Evolutionary conservation across 2,113 vertebrate genomes (phyloP).

Genomic region (Xiphorhynchus elegans): DNA sequence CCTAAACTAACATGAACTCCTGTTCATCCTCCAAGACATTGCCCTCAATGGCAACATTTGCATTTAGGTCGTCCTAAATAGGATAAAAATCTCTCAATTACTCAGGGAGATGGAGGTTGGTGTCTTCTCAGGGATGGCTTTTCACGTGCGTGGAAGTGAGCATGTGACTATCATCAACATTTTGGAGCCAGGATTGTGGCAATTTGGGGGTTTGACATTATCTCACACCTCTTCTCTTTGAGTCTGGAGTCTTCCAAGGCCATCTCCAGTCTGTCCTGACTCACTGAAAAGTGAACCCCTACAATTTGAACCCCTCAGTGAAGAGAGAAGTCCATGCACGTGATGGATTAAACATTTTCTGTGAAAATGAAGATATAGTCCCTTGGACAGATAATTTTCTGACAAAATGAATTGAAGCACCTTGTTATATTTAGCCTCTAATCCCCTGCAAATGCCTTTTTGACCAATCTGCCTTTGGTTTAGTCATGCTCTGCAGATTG

Average conservation of each 20-base stretch:
- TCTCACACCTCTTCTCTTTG: not conserved
- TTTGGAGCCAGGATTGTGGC: not conserved
- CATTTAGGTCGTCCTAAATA: not conserved
- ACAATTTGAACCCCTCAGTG: not conserved
- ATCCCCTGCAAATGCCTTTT: slow-evolving; percentile 25
- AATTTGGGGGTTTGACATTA: not conserved
- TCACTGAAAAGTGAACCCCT: not conserved
- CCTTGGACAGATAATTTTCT: slow-evolving; percentile 39
- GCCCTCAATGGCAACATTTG: rapidly evolving
- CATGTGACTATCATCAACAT: not conserved
- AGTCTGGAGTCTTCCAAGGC: not conserved
- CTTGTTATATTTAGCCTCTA: slow-evolving; percentile 49
- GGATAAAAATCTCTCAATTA: not conserved
- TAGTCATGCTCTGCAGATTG: slow-evolving; percentile 7
- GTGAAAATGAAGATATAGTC: slow-evolving; percentile 25
- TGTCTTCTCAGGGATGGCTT: not conserved
- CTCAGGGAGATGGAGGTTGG: not conserved
- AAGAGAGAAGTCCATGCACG: not conserved
- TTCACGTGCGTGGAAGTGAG: rapidly evolving
- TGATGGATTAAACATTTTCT: not conserved
- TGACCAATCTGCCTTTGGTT: slow-evolving; percentile 7
- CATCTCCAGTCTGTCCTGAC: not conserved
- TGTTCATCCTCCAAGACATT: not conserved
- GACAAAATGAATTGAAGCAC: slow-evolving; percentile 25
- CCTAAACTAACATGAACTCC: not conserved